Percentiles rank a stretch among this genome's conserved stretches.
These are phyloP conservation scores for Limonius californicus DNA, from an alignment of 1,140 invertebrate genomes.

Conservation along the genomic window DNA sequence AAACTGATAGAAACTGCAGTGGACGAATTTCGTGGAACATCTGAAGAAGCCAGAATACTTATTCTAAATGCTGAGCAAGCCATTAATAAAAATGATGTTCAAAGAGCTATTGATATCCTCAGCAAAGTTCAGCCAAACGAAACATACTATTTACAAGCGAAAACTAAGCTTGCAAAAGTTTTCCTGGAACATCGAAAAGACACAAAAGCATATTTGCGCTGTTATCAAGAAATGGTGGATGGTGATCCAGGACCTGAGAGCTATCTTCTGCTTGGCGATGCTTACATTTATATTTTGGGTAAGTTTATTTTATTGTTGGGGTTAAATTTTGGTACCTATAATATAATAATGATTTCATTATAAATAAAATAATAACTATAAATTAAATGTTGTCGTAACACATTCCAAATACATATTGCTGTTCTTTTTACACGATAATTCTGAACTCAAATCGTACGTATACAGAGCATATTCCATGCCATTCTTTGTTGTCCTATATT, in stretches of 20 bases:
- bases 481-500: no score
- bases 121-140: conserved; percentile 73
- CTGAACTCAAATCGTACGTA: no score
- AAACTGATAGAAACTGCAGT: conserved; percentile 80
- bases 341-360: no score
- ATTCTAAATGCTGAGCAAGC: conserved; percentile 83
- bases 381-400: no score
- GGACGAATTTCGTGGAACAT: conserved; percentile 68
- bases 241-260: conserved; percentile 80
- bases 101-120: conserved; percentile 76
- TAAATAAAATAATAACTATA: no score
- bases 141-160: conserved; percentile 81
- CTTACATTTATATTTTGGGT: conserved; percentile 88
- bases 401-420: no score
- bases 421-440: no score
- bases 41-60: conserved; percentile 78
- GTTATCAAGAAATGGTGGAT: conserved; percentile 82
- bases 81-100: conserved; percentile 74
- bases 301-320: no score
- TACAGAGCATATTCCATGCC: no score
- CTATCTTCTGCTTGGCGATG: conserved; percentile 87
- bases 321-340: no score
- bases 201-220: conserved; percentile 58
- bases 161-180: conserved; percentile 88
- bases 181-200: conserved; percentile 87